Evolutionary conservation across 2,797 vertebrate species (phyloP), one percentile per base, ranked within the genome.

Genomic region (Sebastes hopkinsi): DNA sequence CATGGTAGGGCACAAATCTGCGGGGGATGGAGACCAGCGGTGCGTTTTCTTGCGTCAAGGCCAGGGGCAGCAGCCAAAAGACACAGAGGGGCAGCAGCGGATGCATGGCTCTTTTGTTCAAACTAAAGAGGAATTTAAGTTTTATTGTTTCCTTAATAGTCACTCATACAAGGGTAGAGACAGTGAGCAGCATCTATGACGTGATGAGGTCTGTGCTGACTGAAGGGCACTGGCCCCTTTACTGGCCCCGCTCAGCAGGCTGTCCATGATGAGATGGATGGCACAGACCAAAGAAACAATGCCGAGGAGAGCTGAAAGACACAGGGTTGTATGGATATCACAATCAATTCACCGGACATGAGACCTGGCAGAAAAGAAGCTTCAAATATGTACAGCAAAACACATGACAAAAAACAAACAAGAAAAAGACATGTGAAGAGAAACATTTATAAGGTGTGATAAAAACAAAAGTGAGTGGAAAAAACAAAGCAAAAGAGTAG

Each of bases 201-300:
- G 87, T 77, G 88, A 86, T 65, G 87, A 87, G 71, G 73, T 87
- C 87, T 82, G 77, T 30, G 27, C 81, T 65, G 90, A 85, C 79
- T 88, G 88, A 81, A 89, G 86, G 87, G 76, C 85, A 78, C 72
- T 60, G 87, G 88, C 88, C 93, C 92, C 88, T 92, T 92, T 79
- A 68, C 77, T 85, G 93, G 93, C 87, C 93, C 84, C 87, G 64
- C 92, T 92, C 91, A 91, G 83, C 83, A 85, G 85, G 83, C 50
- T 74, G 87, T 90, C 93, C 93, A 94, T 94, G 88, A 46, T 36
- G 90, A 93, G 93, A 95, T 88, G 89, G 94, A 95, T 92, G 92
- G 90, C 89, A 85, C 89, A 69, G 75, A 77, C n/a, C 73, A 67
- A 75, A 79, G 89, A 87, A 78, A 93, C 88, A 88, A 89, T 91